Conservation (phyloP, 1,140 invertebrate genomes). For the Zaprionus tsacasi region DNA sequence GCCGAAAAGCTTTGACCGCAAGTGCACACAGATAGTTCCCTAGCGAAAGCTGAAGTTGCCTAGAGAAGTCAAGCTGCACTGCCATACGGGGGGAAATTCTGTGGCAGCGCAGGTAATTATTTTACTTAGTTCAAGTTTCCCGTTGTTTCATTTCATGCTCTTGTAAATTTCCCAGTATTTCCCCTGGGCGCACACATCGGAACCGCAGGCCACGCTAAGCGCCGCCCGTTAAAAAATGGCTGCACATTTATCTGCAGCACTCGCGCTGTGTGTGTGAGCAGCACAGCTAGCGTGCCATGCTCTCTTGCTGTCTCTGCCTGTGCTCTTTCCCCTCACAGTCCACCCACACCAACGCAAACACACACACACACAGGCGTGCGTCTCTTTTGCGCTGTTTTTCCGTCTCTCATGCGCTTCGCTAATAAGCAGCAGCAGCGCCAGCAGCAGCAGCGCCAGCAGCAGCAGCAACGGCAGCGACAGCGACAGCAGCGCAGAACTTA, state of each 20-base stretch:
- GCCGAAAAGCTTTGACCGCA: constrained; percentile 39
- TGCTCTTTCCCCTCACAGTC: constrained; percentile 31
- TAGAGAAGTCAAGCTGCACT: constrained; percentile 17
- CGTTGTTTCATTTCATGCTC: not conserved
- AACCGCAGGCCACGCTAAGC: constrained; percentile 39
- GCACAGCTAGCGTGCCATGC: constrained; percentile 13
- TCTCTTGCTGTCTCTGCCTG: constrained; percentile 20
- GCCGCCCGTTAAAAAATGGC: constrained; percentile 77
- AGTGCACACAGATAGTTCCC: constrained; percentile 37
- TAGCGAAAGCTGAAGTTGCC: constrained; percentile 21
- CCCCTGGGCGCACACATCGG: constrained; percentile 24
- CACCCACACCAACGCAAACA: not conserved
- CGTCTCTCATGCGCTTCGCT: constrained; percentile 29
- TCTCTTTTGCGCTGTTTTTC: constrained; percentile 19
- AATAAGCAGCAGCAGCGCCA: constrained; percentile 23
- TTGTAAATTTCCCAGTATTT: constrained; percentile 72
- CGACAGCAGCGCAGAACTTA: constrained; percentile 68
- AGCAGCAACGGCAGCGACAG: not conserved
- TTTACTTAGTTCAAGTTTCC: not conserved
- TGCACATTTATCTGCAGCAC: constrained; percentile 69
- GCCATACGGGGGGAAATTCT: constrained; percentile 10
- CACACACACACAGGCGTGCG: constrained; percentile 2
- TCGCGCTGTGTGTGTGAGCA: constrained; percentile 29
- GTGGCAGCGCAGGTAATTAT: not conserved
- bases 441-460: not conserved